phyloP scores from a whole-genome alignment of 1,140 invertebrate species.

The Eulimnadia texana region DNA sequence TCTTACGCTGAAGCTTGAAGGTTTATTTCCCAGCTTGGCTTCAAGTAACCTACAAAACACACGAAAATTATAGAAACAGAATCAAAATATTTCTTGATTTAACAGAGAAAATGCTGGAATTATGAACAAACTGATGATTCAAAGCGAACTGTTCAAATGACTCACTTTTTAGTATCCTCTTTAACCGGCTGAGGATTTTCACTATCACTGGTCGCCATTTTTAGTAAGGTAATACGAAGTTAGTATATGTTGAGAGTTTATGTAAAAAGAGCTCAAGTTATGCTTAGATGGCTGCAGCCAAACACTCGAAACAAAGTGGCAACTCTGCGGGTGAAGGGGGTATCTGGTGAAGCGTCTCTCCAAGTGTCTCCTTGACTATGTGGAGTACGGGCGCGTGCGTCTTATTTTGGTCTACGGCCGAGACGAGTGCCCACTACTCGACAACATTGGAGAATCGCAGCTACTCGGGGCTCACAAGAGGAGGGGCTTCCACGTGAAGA shows the following conservation, averaged over 20 bases:
- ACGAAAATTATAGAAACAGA: not conserved
- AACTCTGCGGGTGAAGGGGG: not conserved
- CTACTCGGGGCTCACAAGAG: not conserved
- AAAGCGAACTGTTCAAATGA: no score
- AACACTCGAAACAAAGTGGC: not conserved
- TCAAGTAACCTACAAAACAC: not conserved
- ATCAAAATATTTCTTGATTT: not conserved
- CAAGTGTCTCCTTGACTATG: not conserved
- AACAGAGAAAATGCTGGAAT: no score
- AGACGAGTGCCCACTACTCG: not conserved
- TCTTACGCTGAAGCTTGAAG: constrained; percentile 19
- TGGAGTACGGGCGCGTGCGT: not conserved
- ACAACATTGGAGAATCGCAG: not conserved
- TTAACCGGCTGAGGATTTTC: not conserved
- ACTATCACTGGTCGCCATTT: not conserved
- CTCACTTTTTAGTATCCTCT: not conserved
- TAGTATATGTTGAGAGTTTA: not conserved
- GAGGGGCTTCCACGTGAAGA: not conserved
- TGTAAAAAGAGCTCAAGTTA: not conserved
- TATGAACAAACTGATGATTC: no score
- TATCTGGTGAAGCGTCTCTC: not conserved
- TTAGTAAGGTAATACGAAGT: no score
- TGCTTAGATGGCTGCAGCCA: not conserved
- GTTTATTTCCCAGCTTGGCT: constrained; percentile 10
- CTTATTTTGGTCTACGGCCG: not conserved